phyloP scores from a whole-genome alignment of 2,113 vertebrate genomes.

The Peromyscus polionotus region DNA sequence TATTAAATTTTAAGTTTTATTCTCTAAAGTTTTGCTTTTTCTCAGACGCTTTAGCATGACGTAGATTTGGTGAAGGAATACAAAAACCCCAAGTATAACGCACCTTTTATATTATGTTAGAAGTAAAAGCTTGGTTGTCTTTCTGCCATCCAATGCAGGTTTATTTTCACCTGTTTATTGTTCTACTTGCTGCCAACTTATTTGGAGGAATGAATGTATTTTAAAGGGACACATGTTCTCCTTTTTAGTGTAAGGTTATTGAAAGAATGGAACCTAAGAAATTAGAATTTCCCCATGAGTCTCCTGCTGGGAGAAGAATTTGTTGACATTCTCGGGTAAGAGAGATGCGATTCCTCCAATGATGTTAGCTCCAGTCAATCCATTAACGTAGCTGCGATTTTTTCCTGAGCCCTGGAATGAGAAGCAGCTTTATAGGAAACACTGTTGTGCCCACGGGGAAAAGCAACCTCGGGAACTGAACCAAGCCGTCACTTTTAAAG shows the following conservation, averaged over 20 bases:
- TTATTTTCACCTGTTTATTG: background rate
- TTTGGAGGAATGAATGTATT: background rate
- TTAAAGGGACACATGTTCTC: background rate
- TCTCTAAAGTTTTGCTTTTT: background rate
- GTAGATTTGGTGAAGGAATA: background rate
- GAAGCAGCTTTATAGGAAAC: background rate
- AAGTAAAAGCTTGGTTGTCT: fast-evolving
- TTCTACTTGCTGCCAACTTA: background rate
- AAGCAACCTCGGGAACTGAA: background rate
- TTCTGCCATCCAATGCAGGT: background rate
- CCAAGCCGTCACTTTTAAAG: background rate
- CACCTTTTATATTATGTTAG: background rate
- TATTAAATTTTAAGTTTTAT: background rate
- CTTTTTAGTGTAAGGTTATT: background rate
- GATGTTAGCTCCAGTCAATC: background rate
- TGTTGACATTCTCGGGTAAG: background rate
- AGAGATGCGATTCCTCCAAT: background rate
- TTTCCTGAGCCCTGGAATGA: background rate
- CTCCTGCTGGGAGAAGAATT: background rate
- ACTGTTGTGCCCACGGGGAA: background rate
- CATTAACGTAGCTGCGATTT: background rate
- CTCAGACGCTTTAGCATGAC: background rate
- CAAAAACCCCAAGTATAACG: background rate
- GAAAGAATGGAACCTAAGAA: background rate
- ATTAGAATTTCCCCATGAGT: background rate